These are phyloP conservation scores for Psettodes erumei DNA, from an alignment of 2,113 vertebrate species.

Conservation along the genomic window DNA sequence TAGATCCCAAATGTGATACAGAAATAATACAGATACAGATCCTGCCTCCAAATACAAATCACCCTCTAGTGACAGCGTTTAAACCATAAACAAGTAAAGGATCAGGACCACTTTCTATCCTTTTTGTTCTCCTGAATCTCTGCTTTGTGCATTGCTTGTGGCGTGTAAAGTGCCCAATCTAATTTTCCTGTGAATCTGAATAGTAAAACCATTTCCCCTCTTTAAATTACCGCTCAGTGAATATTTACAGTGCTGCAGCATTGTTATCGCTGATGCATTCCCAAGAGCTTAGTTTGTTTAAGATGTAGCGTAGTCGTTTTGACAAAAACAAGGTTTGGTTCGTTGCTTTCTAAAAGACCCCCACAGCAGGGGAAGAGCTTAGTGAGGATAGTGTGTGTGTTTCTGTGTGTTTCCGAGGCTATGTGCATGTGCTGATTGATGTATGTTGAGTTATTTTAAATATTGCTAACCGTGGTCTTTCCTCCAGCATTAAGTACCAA, in stretches of 20 bases:
- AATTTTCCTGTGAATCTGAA: conserved; percentile 50
- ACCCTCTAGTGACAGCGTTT: conserved; percentile 1
- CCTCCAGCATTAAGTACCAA: conserved; percentile 63
- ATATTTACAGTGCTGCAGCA: conserved; percentile 57
- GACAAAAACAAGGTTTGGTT: conserved; percentile 67
- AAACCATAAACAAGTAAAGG: conserved; percentile 9
- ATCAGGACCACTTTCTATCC: conserved; percentile 1
- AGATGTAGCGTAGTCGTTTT: conserved; percentile 62
- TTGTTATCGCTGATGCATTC: conserved; percentile 60
- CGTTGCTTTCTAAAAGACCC: conserved; percentile 62
- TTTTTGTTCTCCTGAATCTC: conserved; percentile 35
- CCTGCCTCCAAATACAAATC: conserved; percentile 16
- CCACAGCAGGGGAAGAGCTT: conserved; percentile 46
- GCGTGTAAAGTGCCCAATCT: conserved; percentile 61
- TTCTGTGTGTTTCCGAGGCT: conserved; percentile 16
- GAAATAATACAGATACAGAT: neutral
- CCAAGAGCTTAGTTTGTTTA: conserved; percentile 66
- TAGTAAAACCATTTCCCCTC: conserved; percentile 54
- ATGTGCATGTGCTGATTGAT: conserved; percentile 47
- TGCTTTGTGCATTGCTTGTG: conserved; percentile 50
- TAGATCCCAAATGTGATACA: neutral
- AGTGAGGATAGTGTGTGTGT: conserved; percentile 51
- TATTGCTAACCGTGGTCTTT: conserved; percentile 65
- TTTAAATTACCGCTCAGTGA: conserved; percentile 62
- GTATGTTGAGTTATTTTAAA: conserved; percentile 67